phyloP scores from a whole-genome alignment of 2,113 vertebrate species.

The Gadus chalcogrammus region DNA sequence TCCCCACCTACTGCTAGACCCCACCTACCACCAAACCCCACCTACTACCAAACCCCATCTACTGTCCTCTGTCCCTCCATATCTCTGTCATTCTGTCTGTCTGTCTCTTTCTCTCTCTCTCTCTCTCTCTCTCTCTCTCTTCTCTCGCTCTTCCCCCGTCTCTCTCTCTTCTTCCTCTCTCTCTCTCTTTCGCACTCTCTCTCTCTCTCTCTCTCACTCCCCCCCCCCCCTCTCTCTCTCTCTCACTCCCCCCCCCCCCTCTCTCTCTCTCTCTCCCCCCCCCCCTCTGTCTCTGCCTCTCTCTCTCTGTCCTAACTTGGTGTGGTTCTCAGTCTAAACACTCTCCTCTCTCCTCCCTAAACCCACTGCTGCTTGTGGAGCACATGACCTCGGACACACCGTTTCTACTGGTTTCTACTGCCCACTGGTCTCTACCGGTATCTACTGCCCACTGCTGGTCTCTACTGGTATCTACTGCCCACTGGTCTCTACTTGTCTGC shows the following conservation, averaged over 20 bases:
- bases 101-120: no score
- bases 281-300: not conserved
- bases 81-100: no score
- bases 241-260: not conserved
- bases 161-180: not conserved
- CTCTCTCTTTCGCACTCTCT: no score
- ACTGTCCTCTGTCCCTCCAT: no score
- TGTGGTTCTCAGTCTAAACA: slow-evolving; percentile 59
- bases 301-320: slow-evolving; percentile 67
- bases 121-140: not conserved
- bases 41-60: no score
- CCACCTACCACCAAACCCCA: no score
- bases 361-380: not conserved
- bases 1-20: no score
- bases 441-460: not conserved
- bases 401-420: not conserved
- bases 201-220: no score
- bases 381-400: not conserved
- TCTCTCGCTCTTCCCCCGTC: not conserved
- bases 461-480: not conserved
- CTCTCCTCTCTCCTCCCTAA: not conserved
- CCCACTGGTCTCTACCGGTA: not conserved
- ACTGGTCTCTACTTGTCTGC: not conserved
- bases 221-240: not conserved
- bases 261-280: not conserved